A percentile compares a stretch with the other conserved stretches of the same genome.
Conservation (phyloP, 2,113 vertebrate species). For the Stomatorhinus ivindoensis region DNA sequence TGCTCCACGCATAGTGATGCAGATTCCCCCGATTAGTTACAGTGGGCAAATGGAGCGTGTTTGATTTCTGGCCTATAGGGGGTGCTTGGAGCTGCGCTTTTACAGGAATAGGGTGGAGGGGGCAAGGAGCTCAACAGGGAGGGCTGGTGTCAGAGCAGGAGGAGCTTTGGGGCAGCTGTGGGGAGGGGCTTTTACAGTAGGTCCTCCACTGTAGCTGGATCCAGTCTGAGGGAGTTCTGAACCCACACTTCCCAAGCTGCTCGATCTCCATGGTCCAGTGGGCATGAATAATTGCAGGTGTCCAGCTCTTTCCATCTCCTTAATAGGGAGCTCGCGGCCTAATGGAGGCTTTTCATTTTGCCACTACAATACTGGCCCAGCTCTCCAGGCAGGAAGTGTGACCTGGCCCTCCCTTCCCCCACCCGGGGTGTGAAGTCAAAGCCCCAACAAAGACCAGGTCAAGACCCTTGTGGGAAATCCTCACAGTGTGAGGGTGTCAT, state of each 20-base stretch:
- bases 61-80: not conserved
- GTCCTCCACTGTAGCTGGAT: not conserved
- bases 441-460: too few species aligned
- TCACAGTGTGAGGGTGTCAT: not conserved
- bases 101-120: not conserved
- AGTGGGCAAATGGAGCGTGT: not conserved
- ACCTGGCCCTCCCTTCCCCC: not conserved
- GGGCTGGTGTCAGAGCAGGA: conserved; percentile 16
- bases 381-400: not conserved
- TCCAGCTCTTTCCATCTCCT: conserved; percentile 49
- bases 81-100: not conserved
- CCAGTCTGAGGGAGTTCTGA: conserved; percentile 20
- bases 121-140: not conserved
- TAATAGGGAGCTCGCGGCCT: conserved; percentile 46
- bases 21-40: not conserved
- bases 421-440: not conserved
- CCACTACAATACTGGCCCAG: conserved; percentile 2
- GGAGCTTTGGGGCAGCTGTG: conserved; percentile 19
- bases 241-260: conserved; percentile 47
- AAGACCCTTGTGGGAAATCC: too few species aligned
- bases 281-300: conserved; percentile 61
- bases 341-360: conserved; percentile 39
- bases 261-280: conserved; percentile 44
- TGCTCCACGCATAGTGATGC: not conserved
- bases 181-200: not conserved